Percentiles rank a stretch among this genome's conserved stretches.
phyloP scores from a whole-genome alignment of 2,888 invertebrate genomes.

The Nephrotoma flavescens region DNA sequence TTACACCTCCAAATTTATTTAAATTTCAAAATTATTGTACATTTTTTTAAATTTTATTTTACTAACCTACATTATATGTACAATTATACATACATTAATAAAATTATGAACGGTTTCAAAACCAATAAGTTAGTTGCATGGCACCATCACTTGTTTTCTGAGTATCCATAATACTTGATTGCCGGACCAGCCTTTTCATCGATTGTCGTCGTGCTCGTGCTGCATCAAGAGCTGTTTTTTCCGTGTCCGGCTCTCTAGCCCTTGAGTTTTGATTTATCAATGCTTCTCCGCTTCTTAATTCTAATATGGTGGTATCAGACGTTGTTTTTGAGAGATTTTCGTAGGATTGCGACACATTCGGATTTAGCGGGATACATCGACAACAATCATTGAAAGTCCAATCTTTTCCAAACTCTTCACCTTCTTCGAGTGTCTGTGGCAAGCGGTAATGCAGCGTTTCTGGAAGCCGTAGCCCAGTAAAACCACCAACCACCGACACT shows the following conservation, averaged over 20 bases:
- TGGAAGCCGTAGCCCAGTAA: slow-evolving; percentile 64
- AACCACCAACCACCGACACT: slow-evolving; percentile 65
- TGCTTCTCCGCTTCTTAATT: slow-evolving; percentile 17
- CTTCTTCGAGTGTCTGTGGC: slow-evolving; percentile 78
- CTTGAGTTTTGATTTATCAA: slow-evolving; percentile 15
- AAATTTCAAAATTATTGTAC: background rate
- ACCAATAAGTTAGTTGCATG: slow-evolving; percentile 80
- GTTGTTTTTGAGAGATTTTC: slow-evolving; percentile 45
- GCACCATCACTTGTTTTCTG: slow-evolving; percentile 64
- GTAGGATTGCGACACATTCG: slow-evolving; percentile 43
- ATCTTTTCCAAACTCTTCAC: slow-evolving; percentile 72
- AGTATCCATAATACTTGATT: slow-evolving; percentile 69
- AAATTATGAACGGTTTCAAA: slow-evolving; percentile 33
- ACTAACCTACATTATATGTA: background rate
- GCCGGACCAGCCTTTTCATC: slow-evolving; percentile 56
- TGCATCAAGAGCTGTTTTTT: slow-evolving; percentile 33
- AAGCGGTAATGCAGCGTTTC: slow-evolving; percentile 71
- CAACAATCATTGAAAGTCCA: slow-evolving; percentile 64
- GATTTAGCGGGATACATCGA: slow-evolving; percentile 55
- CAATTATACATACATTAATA: background rate
- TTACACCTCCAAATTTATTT: background rate
- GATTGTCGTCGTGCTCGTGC: slow-evolving; percentile 34
- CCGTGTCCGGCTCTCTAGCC: slow-evolving; percentile 17
- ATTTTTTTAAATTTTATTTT: background rate
- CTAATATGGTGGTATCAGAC: slow-evolving; percentile 21